phyloP scores from a whole-genome alignment of 2,113 vertebrate genomes.

The Vulpes vulpes region DNA sequence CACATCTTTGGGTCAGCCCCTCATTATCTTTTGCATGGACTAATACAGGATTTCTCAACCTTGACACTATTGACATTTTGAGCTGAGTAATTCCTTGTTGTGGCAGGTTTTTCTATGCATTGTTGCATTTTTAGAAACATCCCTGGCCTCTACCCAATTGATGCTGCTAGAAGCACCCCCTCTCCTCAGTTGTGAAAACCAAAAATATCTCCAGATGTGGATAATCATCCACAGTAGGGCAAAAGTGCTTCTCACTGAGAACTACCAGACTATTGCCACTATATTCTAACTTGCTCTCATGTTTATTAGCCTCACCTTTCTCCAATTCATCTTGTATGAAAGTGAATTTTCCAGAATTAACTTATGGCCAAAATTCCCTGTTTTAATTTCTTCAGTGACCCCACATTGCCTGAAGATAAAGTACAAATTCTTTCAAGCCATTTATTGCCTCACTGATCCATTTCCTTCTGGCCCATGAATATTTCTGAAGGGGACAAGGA shows the following conservation, averaged over 20 bases:
- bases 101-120: background rate
- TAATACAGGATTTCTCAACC: background rate
- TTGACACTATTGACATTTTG: background rate
- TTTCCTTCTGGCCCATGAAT: background rate
- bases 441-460: background rate
- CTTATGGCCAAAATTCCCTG: background rate
- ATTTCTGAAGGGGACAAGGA: background rate
- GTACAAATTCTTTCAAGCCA: background rate
- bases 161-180: background rate
- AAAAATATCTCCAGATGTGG: background rate
- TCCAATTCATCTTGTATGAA: background rate
- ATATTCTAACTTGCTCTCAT: background rate
- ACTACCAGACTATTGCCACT: background rate
- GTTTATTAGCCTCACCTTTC: background rate
- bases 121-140: background rate
- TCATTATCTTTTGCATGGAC: background rate
- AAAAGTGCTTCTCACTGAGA: background rate
- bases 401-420: background rate
- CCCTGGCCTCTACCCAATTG: background rate
- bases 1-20: background rate
- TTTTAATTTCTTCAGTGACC: constrained; percentile 18
- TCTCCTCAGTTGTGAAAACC: background rate
- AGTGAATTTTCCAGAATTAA: constrained; percentile 53
- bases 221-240: background rate
- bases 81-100: background rate